Base-by-base conservation (phyloP, 1,140 invertebrate genomes). In the Papilio aristodemus region DNA sequence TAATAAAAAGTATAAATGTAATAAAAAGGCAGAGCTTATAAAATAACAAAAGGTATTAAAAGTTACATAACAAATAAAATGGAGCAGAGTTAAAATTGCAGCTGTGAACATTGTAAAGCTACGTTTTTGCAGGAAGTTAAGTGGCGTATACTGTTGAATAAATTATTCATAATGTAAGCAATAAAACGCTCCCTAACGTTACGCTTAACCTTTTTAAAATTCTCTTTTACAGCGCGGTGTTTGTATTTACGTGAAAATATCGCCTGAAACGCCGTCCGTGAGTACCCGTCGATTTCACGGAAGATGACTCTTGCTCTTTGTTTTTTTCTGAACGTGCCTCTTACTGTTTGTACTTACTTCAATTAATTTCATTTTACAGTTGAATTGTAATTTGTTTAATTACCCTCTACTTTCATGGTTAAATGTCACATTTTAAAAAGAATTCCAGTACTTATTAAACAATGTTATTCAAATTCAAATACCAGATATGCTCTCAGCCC, bases 111-210 rank as follows among this genome's bases (percentile, higher is more conserved):
- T 50, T 25, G 46, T 22, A 50, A 50, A 50, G 46, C 19, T 22
- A 50, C 9, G 46, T 50, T 50, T 50, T 50, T 66, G n/a, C 63
- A 66, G 39, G 63, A 50, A 66, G 41, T 36, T 46, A 66, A 50
- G 63, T 66, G 41, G 41, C 63, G 63, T 66, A 36, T 46, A 27
- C 63, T 25, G 63, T 66, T 25, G 41, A 46, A 46, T 66, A 66
- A 66, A 66, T 66, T 66, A 66, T 66, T 66, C 63, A 36, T 66
- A 66, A 66, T 66, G 63, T 66, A 66, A 66, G 63, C 63, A 66
- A 66, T 66, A 66, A 66, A 66, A 66, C 14, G 63, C 22, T 64
- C 63, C 39, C 58, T 38, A 46, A 46, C 63, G 62, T 64, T 32
- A 66, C 63, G 63, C 25, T 46, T 46, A 46, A 46, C 63, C 41